These are phyloP conservation scores for Steinernema khuongi DNA, from an alignment of 1,140 invertebrate genomes.

Conservation along the genomic window DNA sequence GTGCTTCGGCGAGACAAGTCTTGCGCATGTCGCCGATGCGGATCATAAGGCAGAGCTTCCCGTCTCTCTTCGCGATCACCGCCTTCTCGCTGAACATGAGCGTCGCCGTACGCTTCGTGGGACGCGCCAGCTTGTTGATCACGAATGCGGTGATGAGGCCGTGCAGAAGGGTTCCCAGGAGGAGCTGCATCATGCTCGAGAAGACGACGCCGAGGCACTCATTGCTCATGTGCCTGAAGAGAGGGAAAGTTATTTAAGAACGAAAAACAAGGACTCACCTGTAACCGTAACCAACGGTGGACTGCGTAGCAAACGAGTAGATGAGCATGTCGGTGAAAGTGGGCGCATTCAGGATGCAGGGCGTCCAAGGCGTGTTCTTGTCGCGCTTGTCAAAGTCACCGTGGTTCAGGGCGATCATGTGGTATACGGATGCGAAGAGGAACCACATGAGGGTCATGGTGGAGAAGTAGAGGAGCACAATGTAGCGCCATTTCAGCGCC, in stretches of 20 bases:
- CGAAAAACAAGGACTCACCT: neutral
- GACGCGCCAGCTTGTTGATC: neutral
- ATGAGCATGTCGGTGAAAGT: neutral
- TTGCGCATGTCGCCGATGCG: slow-evolving; percentile 62
- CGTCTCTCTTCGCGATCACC: slow-evolving; percentile 54
- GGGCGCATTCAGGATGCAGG: neutral
- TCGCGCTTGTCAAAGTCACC: neutral
- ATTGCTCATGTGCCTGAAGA: slow-evolving; percentile 6
- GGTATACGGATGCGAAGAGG: neutral
- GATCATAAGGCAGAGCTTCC: slow-evolving; percentile 60
- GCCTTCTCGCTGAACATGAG: slow-evolving; percentile 39
- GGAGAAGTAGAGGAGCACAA: neutral
- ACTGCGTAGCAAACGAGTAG: neutral
- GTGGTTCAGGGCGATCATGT: neutral
- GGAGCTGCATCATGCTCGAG: neutral
- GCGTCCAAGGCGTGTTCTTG: neutral
- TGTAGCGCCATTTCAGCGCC: neutral
- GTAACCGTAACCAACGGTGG: neutral
- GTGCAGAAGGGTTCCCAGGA: neutral
- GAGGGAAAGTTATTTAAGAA: neutral
- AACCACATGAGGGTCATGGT: neutral
- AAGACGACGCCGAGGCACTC: neutral
- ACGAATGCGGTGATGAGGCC: neutral
- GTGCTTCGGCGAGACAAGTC: slow-evolving; percentile 65
- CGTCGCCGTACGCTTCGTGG: slow-evolving; percentile 4